Percentiles rank a stretch among this genome's conserved stretches.
Conservation (phyloP, 2,888 invertebrate genomes). For the Gastracanthus pulcherrimus region DNA sequence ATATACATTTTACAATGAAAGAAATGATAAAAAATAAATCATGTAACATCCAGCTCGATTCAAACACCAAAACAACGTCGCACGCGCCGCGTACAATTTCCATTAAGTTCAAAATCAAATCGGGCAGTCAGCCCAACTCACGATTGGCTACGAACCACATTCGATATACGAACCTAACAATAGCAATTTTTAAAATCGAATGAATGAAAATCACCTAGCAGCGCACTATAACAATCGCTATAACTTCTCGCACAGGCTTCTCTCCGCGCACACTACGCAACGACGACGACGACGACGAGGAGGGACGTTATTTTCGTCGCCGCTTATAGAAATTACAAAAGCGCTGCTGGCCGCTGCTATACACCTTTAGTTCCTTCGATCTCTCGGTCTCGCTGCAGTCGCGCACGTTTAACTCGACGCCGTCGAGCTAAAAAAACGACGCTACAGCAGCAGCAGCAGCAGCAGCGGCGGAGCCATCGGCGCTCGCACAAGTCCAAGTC, state of each 20-base stretch:
- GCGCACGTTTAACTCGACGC: not conserved
- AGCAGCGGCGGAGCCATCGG: not conserved
- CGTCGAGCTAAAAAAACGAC: not conserved
- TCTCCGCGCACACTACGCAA: conserved; percentile 11
- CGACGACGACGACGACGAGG: conserved; percentile 18
- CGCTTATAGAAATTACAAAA: conserved; percentile 40
- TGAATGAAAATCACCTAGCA: conserved; percentile 8
- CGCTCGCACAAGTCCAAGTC: conserved; percentile 22
- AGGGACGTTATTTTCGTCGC: conserved; percentile 37
- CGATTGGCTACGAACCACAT: not conserved
- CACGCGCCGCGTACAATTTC: not conserved
- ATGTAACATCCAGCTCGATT: too few relatives aligned
- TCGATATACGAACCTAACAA: conserved; percentile 8
- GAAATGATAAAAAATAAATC: too few relatives aligned
- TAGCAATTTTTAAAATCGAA: conserved; percentile 1
- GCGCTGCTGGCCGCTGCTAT: not conserved
- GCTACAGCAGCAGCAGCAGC: not conserved
- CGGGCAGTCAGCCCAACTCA: not conserved
- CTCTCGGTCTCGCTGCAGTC: conserved; percentile 19
- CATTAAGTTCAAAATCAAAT: not conserved
- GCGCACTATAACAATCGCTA: conserved; percentile 22
- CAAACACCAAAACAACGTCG: too few relatives aligned
- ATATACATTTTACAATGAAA: too few relatives aligned
- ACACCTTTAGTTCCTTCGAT: not conserved
- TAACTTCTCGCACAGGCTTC: conserved; percentile 35